phyloP scores from a whole-genome alignment of 2,888 invertebrate species.

The Epinotia ramella region DNA sequence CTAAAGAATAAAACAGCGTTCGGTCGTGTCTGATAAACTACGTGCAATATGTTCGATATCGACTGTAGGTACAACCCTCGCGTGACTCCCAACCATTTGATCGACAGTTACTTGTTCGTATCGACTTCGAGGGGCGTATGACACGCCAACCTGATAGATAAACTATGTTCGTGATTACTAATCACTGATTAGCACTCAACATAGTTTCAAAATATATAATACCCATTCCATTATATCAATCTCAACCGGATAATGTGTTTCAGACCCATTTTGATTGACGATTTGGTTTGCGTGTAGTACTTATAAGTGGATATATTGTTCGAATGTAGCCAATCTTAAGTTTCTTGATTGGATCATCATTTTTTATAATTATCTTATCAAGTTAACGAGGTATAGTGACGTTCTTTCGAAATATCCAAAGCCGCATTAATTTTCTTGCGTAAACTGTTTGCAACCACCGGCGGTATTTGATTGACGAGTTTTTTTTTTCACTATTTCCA shows the following conservation, averaged over 20 bases:
- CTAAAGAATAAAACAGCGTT: background rate
- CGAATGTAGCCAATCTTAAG: background rate
- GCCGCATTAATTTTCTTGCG: constrained; percentile 47
- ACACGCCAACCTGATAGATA: constrained; percentile 74
- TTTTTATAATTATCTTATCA: background rate
- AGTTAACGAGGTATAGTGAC: constrained; percentile 28
- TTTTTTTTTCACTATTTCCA: constrained; percentile 34
- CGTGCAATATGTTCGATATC: constrained; percentile 11
- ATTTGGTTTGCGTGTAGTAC: background rate
- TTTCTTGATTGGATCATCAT: background rate
- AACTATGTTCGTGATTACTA: constrained; percentile 61
- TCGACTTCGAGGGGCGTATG: constrained; percentile 72
- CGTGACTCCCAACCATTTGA: constrained; percentile 72
- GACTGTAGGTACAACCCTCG: constrained; percentile 50
- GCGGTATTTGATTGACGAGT: constrained; percentile 6
- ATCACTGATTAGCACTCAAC: constrained; percentile 59
- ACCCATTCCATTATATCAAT: constrained; percentile 32
- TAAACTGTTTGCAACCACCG: constrained; percentile 50
- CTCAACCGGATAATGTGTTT: constrained; percentile 1
- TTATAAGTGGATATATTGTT: background rate
- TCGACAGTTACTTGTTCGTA: constrained; percentile 64
- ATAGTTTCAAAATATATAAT: constrained; percentile 43
- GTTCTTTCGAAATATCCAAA: constrained; percentile 47
- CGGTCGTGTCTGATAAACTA: background rate
- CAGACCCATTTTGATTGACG: background rate